A percentile compares a stretch with the other conserved stretches of the same genome.
These are phyloP conservation scores for Centropyge bicolor DNA, from an alignment of 2,797 vertebrate species.

Conservation along the genomic window DNA sequence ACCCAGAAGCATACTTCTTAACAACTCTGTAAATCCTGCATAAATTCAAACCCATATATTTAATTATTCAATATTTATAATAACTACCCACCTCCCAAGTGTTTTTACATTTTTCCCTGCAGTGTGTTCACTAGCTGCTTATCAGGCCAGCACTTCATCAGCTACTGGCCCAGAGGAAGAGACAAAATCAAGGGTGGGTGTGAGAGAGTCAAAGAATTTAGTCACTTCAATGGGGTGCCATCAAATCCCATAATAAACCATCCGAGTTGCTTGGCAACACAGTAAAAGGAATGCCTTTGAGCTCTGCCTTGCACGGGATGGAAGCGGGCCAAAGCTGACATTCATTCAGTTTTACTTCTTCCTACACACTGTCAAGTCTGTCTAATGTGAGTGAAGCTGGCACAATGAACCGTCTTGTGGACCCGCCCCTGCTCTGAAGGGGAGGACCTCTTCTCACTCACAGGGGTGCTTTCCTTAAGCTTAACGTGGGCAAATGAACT, in stretches of 20 bases:
- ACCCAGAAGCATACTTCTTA: neutral
- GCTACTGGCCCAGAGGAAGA: neutral
- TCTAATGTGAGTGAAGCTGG: slow-evolving; percentile 24
- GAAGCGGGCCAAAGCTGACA: slow-evolving; percentile 37
- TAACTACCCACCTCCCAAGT: neutral
- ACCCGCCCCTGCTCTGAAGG: neutral
- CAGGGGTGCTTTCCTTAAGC: neutral
- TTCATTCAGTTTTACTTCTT: slow-evolving; percentile 26
- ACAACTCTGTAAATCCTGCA: neutral
- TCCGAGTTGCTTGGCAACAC: slow-evolving; percentile 56
- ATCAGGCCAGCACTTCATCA: neutral
- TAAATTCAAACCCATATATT: neutral
- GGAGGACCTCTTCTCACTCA: slow-evolving; percentile 4
- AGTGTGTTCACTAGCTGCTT: neutral
- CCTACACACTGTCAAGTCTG: slow-evolving; percentile 28
- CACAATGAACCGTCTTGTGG: slow-evolving; percentile 27
- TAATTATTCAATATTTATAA: neutral
- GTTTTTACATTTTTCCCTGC: neutral
- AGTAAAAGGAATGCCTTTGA: slow-evolving; percentile 68
- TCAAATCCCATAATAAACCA: slow-evolving; percentile 53
- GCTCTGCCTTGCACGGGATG: slow-evolving; percentile 5
- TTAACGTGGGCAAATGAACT: neutral
- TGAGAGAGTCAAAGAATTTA: slow-evolving; percentile 32
- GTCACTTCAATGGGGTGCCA: slow-evolving; percentile 39
- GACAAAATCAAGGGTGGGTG: neutral